These are phyloP conservation scores for Epizoanthus stellaris DNA, from an alignment of 92 coral and sea anemone genomes.

Conservation along the genomic window DNA sequence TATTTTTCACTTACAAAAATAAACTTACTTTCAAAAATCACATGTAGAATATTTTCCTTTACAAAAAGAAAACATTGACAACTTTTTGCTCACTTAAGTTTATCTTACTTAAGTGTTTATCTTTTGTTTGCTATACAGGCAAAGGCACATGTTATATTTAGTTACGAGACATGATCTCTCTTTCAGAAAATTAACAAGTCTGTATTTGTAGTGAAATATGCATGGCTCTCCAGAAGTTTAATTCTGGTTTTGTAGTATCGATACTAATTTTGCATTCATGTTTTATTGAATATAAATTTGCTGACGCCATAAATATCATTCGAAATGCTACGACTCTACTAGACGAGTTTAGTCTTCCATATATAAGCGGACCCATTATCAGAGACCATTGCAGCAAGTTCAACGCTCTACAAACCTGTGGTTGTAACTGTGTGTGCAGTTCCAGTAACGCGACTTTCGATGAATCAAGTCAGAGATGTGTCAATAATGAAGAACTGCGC, in stretches of 20 bases:
- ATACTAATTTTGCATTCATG: neutral
- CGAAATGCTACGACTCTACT: neutral
- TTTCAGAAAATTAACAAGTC: too few species aligned
- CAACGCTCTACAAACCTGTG: slow-evolving; percentile 2
- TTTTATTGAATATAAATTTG: neutral
- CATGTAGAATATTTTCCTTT: neutral
- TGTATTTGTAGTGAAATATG: neutral
- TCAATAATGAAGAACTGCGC: neutral
- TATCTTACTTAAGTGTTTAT: neutral
- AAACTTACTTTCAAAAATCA: neutral
- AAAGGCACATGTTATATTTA: too few species aligned
- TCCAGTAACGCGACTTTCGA: slow-evolving; percentile 1
- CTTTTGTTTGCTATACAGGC: too few species aligned
- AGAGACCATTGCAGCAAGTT: slow-evolving; percentile 1
- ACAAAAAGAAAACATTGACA: neutral
- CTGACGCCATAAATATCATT: neutral
- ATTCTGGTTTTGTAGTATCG: too few species aligned
- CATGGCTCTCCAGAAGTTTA: neutral
- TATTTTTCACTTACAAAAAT: neutral
- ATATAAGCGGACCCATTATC: neutral
- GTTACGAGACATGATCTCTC: too few species aligned
- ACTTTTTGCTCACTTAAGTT: neutral
- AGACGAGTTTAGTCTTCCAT: neutral
- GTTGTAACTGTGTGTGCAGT: slow-evolving; percentile 10
- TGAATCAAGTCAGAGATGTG: slow-evolving; percentile 7